Percentiles rank a stretch among this genome's conserved stretches.
phyloP scores from a whole-genome alignment of 2,888 invertebrate genomes.

The Busseola fusca region DNA sequence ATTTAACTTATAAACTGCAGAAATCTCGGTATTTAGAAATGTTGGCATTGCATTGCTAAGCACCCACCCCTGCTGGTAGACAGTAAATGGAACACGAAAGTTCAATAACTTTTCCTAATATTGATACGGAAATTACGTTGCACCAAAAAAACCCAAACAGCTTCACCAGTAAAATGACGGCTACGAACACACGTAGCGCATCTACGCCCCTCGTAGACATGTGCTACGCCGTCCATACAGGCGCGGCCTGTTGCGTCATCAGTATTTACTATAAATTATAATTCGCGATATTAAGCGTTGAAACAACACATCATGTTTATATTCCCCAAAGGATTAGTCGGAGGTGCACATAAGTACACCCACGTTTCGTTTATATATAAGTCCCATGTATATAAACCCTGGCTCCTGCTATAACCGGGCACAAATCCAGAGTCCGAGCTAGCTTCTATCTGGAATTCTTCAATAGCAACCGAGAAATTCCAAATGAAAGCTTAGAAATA shows the following conservation, averaged over 20 bases:
- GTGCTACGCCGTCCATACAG: slow-evolving; percentile 60
- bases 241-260: slow-evolving; percentile 37
- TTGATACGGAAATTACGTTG: not conserved
- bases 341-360: not conserved
- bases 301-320: not conserved
- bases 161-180: slow-evolving; percentile 5
- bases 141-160: not conserved
- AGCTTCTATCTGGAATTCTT: too few relatives aligned
- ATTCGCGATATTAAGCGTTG: slow-evolving; percentile 12
- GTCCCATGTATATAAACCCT: not conserved
- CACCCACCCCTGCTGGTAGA: not conserved
- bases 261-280: slow-evolving; percentile 19
- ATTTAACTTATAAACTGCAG: not conserved
- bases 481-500: slow-evolving; percentile 10
- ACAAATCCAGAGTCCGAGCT: not conserved
- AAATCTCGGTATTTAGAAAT: not conserved
- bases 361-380: not conserved
- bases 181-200: slow-evolving; percentile 59
- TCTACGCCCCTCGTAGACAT: slow-evolving; percentile 64
- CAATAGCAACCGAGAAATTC: not conserved
- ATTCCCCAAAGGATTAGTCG: too few relatives aligned
- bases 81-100: not conserved
- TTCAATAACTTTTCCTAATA: not conserved
- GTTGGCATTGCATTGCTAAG: too few relatives aligned
- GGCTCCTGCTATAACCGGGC: not conserved